Percentiles rank a stretch among this genome's conserved stretches.
Evolutionary conservation across 2,113 vertebrate species (phyloP).

Genomic region (Oenanthe melanoleuca): DNA sequence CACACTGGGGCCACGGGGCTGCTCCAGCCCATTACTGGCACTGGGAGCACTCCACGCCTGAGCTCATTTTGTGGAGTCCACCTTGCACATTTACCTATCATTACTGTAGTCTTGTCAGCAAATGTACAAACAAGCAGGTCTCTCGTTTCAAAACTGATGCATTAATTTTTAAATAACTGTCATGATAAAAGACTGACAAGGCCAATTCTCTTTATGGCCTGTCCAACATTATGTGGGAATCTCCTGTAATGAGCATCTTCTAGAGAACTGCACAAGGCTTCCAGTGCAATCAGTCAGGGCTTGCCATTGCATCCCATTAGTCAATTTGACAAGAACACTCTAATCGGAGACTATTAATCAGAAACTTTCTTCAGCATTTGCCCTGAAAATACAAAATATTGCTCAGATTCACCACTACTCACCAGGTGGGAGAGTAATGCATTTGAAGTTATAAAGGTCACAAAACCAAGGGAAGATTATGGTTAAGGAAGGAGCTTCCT

Average conservation of each 20-base stretch:
- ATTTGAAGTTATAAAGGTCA: not conserved
- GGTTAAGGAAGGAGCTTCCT: not conserved
- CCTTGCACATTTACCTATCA: constrained; percentile 23
- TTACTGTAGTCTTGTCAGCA: not conserved
- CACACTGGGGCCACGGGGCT: not conserved
- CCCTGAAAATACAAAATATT: constrained; percentile 40
- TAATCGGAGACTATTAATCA: constrained; percentile 58
- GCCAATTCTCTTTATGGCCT: constrained; percentile 53
- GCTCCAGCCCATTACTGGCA: not conserved
- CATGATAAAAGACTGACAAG: constrained; percentile 66
- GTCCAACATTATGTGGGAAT: constrained; percentile 57
- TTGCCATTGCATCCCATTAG: constrained; percentile 62
- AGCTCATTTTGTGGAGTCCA: not conserved
- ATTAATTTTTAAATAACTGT: constrained; percentile 67
- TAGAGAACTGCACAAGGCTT: constrained; percentile 52
- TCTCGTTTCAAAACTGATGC: not conserved
- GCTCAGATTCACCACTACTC: not conserved
- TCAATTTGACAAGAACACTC: constrained; percentile 70
- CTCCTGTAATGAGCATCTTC: constrained; percentile 71
- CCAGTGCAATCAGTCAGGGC: constrained; percentile 50
- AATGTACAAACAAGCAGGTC: constrained; percentile 35
- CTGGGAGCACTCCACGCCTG: not conserved
- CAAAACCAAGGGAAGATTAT: not conserved
- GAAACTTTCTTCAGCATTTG: constrained; percentile 44
- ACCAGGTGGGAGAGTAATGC: not conserved